Base-by-base conservation (phyloP, 2,113 vertebrate species). In the Anthoscopus minutus region DNA sequence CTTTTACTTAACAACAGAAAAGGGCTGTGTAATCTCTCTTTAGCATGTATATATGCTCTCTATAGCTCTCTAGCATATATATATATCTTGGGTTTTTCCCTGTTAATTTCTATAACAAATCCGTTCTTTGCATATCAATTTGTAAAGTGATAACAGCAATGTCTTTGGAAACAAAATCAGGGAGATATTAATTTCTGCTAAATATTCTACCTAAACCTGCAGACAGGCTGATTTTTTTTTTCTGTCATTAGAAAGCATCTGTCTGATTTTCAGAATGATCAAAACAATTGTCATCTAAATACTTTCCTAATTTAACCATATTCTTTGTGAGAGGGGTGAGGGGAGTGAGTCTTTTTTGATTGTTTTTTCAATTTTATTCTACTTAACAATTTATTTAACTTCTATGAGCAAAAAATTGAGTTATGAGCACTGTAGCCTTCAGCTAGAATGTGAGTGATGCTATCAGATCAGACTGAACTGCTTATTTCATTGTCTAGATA, bases 1-100 rank as follows among this genome's bases (percentile, higher is more conserved):
- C 15, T 94, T 91, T 93, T 95, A 84, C 16, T 95, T 96, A 21
- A 33, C 35, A 74, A 27, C 51, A 86, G 80, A 91, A 91, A 62
- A 54, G 33, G 47, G 3, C 65, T 93, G 16, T 77, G 67, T 86
- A 73, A 92, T 84, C 47, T 94, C 27, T 11, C 20, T 10, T n/a
- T n/a, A n/a, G n/a, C n/a, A n/a, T n/a, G n/a, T n/a, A n/a, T n/a
- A n/a, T n/a, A n/a, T n/a, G n/a, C n/a, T n/a, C n/a, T n/a, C n/a
- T n/a, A n/a, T n/a, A n/a, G 76, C 31, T 83, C 16, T 58, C 11
- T 5, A 23, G 4, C 17, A 47, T 9, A 74, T 1, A 57, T 9
- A 47, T 9, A 20, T 18, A 27, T 35, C n/a, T n/a, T 48, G 23
- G 2, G 3, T 15, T 73, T 58, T 88, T 89, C 42, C 78, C 66